Conservation (phyloP, 2,888 invertebrate species). For the Galerucella calmariensis region DNA sequence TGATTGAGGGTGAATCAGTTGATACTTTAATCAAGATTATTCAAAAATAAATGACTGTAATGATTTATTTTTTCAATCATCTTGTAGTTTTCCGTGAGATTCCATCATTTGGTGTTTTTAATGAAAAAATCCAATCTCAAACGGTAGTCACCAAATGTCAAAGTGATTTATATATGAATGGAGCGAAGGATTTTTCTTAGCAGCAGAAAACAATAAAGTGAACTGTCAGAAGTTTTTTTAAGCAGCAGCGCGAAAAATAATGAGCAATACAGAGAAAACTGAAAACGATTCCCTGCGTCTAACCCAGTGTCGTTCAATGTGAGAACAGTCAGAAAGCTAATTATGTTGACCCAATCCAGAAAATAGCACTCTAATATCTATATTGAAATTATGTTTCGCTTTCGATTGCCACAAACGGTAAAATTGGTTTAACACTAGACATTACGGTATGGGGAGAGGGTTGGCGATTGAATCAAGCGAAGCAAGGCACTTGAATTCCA, state of each 20-base stretch:
- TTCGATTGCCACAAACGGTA: too few relatives aligned
- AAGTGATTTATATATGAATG: conserved; percentile 10
- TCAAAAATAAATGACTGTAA: too few relatives aligned
- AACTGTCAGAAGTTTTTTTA: conserved; percentile 15
- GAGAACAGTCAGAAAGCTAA: too few relatives aligned
- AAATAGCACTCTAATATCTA: too few relatives aligned
- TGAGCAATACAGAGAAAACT: conserved; percentile 10
- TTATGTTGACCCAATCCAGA: not conserved
- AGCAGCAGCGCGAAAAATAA: conserved; percentile 8
- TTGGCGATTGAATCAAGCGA: too few relatives aligned
- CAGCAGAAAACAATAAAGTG: conserved; percentile 14
- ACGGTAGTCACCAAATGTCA: conserved; percentile 12
- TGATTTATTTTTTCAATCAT: too few relatives aligned
- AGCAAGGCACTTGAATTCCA: too few relatives aligned
- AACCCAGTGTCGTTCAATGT: not conserved
- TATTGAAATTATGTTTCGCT: too few relatives aligned
- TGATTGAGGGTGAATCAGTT: too few relatives aligned
- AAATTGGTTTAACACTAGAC: too few relatives aligned
- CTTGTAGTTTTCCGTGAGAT: not conserved
- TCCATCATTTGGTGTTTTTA: not conserved
- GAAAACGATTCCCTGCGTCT: conserved; percentile 1
- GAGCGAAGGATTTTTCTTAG: conserved; percentile 8
- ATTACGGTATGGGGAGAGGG: too few relatives aligned
- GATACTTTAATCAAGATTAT: too few relatives aligned
- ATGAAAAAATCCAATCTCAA: conserved; percentile 12